Evolutionary conservation across 1,140 invertebrate species (phyloP).

Genomic region (Leptestheria dahalacensis): DNA sequence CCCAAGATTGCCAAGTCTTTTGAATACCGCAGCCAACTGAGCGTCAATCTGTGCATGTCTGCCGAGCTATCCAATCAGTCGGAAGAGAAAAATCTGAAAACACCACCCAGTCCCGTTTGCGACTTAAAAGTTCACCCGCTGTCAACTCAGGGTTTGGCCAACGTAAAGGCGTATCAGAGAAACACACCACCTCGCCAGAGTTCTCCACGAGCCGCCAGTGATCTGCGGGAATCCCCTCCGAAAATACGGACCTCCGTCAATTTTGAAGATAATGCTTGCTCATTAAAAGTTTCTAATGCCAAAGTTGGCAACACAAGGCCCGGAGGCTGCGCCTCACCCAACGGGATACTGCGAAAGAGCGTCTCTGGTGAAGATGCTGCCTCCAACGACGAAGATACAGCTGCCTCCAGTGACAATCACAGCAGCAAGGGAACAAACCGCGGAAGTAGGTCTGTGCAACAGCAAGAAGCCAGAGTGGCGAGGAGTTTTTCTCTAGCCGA

Average conservation of each 20-base stretch:
- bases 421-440: not conserved
- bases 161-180: constrained; percentile 6
- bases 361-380: constrained; percentile 5
- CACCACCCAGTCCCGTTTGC: constrained; percentile 7
- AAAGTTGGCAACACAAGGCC: not conserved
- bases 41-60: constrained; percentile 16
- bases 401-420: constrained; percentile 1
- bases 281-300: not conserved
- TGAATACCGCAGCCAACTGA: constrained; percentile 17
- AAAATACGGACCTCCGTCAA: constrained; percentile 13
- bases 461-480: not conserved
- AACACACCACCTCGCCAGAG: not conserved
- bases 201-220: not conserved
- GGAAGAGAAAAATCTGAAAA: not conserved
- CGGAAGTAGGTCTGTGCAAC: not conserved
- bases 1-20: constrained; percentile 15
- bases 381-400: not conserved
- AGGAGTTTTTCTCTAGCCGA: constrained; percentile 16
- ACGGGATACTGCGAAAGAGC: constrained; percentile 13
- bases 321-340: constrained; percentile 3
- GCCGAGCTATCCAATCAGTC: constrained; percentile 10
- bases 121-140: constrained; percentile 4
- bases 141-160: constrained; percentile 4
- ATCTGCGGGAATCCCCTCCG: constrained; percentile 8
- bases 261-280: constrained; percentile 9